Base-by-base conservation (phyloP, 2,113 vertebrate species). In the Candoia aspera region DNA sequence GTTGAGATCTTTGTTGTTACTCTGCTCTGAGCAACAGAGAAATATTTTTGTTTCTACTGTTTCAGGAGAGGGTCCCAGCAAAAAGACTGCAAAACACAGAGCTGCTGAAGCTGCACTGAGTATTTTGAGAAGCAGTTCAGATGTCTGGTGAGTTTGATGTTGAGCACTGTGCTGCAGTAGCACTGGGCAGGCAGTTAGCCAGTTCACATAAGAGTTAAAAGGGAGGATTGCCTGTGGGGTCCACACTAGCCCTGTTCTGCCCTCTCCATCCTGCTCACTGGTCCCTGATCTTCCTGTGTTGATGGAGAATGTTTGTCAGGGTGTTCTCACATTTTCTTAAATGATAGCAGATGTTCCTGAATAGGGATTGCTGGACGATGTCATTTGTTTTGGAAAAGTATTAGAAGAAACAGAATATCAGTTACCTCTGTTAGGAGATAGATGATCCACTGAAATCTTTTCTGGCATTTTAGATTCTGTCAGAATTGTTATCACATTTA, bases 31-130 rank as follows among this genome's bases (percentile, higher is more conserved):
- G 42, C 42, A 55, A 57, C 3, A 91, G n/a, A 29, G n/a, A 21
- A 11, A 91, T 89, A 62, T 92, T 37, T 92, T 10, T 19, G 33
- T 93, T 49, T 83, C 46, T 46, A 84, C 46, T 90, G 88, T 86
- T 95, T 85, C 92, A 99, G 99, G 99, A 94, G 98, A 98, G 95
- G 99, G 98, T 54, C 91, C 97, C 17, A 99, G 98, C 97, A 99
- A 99, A 97, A 99, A 99, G 96, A 96, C 98, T 88, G 99, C 99
- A 15, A 99, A 98, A 96, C 99, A 99, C 6, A 97, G 97, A 96
- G 99, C 99, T 94, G 98, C 99, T 86, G 98, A 98, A 91, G 97
- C 98, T 46, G 98, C 98, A 23, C 95, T 99, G 90, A 97, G 96
- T 91, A 87, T 97, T 92, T 95, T 99, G 93, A 97, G 98, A 92